A percentile compares a stretch with the other conserved stretches of the same genome.
Evolutionary conservation across 2,888 invertebrate genomes (phyloP).

Genomic region (Bellardia bayeri): DNA sequence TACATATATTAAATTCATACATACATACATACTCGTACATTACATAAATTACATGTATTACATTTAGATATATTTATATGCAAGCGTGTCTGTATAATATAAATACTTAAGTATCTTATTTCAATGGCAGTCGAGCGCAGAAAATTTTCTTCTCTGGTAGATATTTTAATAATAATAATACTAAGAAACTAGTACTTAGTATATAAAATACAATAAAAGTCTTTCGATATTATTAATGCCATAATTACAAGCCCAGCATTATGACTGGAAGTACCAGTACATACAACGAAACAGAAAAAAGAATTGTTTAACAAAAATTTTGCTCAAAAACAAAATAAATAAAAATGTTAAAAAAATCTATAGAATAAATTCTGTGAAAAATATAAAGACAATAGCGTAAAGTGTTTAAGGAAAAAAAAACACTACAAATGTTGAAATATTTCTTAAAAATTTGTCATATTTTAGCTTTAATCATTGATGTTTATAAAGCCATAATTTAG

Average conservation of each 20-base stretch:
- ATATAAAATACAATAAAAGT: slow-evolving; percentile 25
- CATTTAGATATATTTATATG: not conserved
- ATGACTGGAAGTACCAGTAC: slow-evolving; percentile 33
- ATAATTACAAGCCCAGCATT: slow-evolving; percentile 47
- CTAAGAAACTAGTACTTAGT: too few species aligned
- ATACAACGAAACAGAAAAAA: too few species aligned
- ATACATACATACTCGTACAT: too few species aligned
- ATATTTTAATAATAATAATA: slow-evolving; percentile 7
- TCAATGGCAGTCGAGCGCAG: slow-evolving; percentile 59
- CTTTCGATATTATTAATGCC: slow-evolving; percentile 56
- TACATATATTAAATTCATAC: slow-evolving; percentile 4
- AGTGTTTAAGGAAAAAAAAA: too few species aligned
- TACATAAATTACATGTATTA: too few species aligned
- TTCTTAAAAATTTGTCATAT: too few species aligned
- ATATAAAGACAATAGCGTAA: too few species aligned
- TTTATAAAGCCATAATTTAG: too few species aligned
- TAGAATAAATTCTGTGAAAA: not conserved
- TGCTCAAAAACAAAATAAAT: not conserved
- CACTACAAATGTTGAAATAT: too few species aligned
- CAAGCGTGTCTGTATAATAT: not conserved
- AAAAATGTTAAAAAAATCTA: too few species aligned
- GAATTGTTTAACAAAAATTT: slow-evolving; percentile 32
- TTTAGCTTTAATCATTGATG: too few species aligned
- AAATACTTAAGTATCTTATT: slow-evolving; percentile 60
- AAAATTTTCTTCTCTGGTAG: slow-evolving; percentile 43